These are phyloP conservation scores for Origma solitaria DNA, from an alignment of 2,113 vertebrate species.

Conservation along the genomic window DNA sequence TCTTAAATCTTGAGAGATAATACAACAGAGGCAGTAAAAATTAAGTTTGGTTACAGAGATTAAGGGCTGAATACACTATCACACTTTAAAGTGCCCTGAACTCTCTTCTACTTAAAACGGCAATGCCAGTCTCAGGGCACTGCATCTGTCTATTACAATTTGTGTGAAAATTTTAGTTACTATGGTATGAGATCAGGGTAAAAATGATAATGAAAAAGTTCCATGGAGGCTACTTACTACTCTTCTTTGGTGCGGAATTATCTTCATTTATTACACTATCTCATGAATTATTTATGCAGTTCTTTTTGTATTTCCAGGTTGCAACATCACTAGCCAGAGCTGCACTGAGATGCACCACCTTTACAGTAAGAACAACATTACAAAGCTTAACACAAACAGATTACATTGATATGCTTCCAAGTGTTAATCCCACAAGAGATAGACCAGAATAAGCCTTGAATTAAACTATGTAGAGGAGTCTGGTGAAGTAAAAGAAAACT, in stretches of 20 bases:
- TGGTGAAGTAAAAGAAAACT: not conserved
- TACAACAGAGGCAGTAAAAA: not conserved
- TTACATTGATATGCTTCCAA: not conserved
- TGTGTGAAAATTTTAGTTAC: not conserved
- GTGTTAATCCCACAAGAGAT: not conserved
- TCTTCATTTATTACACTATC: not conserved
- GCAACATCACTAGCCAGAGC: not conserved
- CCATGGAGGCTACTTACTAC: not conserved
- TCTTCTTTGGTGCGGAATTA: not conserved
- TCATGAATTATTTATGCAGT: not conserved
- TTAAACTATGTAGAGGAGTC: not conserved
- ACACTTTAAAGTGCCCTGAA: not conserved
- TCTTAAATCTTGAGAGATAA: not conserved
- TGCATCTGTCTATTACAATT: not conserved
- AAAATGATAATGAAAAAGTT: not conserved
- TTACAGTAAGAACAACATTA: not conserved
- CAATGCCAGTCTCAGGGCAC: not conserved
- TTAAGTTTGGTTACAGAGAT: not conserved
- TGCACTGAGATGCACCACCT: not conserved
- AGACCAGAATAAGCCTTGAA: not conserved
- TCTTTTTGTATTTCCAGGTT: not conserved
- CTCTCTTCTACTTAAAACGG: not conserved
- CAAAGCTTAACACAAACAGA: not conserved
- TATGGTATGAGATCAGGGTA: not conserved
- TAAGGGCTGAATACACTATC: not conserved